Evolutionary conservation across 2,113 vertebrate genomes (phyloP), one percentile per base, ranked within the genome.

Genomic region (Protomyctophum bolini): DNA sequence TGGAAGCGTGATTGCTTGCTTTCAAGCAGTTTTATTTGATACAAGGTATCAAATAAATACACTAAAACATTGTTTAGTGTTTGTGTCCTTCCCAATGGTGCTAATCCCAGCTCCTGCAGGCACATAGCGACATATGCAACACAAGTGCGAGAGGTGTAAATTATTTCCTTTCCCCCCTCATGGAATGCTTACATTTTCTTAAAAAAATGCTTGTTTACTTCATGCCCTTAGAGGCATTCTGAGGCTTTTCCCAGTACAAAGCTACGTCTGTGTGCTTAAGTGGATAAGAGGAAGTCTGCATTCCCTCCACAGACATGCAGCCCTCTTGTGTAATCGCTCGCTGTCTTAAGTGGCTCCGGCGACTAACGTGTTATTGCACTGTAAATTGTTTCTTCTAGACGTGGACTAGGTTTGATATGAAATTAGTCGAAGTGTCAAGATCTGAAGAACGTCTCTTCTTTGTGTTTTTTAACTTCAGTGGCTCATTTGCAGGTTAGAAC

Each of bases 231-330:
- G 84, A 88, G 73, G 75, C 89, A 92, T 92, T 91, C 91, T 89
- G 83, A 81, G 86, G 86, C 84, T 83, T 83, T 85, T 83, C 76
- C 82, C 77, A 87, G 84, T 81, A 93, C 90, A 92, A 94, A 89
- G 90, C 84, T 79, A 69, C 77, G 89, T 81, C 83, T 94, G 91
- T 93, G 86, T 88, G 87, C 74, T 65, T 89, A 91, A 90, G 86
- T 89, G 91, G 90, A 91, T 92, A 89, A 91, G 88, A 92, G 91
- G 89, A 91, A 92, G 88, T 88, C 86, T 90, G 82, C 88, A 90
- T 93, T 93, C 92, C 83, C 82, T 88, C 80, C 72, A 75, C 81
- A 87, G 83, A 76, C 83, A 88, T 85, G 88, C 88, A 82, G 85
- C 80, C 73, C 6, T 75, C 82, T 91, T 92, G 87, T 89, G 87